A percentile compares a stretch with the other conserved stretches of the same genome.
These are phyloP conservation scores for Montipora efflorescens DNA, from an alignment of 64 coral and sea anemone species.

Conservation along the genomic window DNA sequence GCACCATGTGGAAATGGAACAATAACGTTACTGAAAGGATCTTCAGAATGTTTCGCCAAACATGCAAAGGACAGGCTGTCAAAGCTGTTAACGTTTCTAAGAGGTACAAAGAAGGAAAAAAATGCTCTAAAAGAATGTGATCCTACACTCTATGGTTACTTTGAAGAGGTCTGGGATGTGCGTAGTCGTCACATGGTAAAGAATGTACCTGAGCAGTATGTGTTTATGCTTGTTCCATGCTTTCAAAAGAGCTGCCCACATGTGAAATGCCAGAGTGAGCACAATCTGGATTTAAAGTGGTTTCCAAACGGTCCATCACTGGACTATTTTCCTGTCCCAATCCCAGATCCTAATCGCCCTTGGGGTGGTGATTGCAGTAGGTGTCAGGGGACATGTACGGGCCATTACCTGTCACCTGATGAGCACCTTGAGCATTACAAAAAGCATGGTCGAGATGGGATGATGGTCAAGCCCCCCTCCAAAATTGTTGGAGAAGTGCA, in stretches of 20 bases:
- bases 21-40: conserved; percentile 25
- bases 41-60: background rate
- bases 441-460: conserved; percentile 17
- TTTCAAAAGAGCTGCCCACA: conserved; percentile 54
- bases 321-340: conserved; percentile 50
- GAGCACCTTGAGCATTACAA: background rate
- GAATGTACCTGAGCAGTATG: conserved; percentile 61
- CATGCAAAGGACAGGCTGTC: conserved; percentile 15
- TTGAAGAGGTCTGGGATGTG: conserved; percentile 66
- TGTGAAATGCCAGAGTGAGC: conserved; percentile 35
- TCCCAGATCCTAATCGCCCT: conserved; percentile 60
- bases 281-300: conserved; percentile 39
- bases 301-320: conserved; percentile 52
- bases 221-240: conserved; percentile 72
- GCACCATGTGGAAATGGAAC: background rate
- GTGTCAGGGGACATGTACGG: conserved; percentile 5
- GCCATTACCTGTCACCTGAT: conserved; percentile 39
- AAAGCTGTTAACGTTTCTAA: conserved; percentile 16
- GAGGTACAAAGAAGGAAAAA: conserved; percentile 37
- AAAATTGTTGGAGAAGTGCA: conserved; percentile 50
- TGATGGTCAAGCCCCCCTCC: conserved; percentile 29
- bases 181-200: conserved; percentile 59
- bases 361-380: conserved; percentile 12
- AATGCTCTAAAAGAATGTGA: conserved; percentile 41
- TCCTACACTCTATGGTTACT: conserved; percentile 54